Evolutionary conservation across 2,888 invertebrate species (phyloP), one percentile per base, ranked within the genome.

Genomic region (Isotomurus palustris): DNA sequence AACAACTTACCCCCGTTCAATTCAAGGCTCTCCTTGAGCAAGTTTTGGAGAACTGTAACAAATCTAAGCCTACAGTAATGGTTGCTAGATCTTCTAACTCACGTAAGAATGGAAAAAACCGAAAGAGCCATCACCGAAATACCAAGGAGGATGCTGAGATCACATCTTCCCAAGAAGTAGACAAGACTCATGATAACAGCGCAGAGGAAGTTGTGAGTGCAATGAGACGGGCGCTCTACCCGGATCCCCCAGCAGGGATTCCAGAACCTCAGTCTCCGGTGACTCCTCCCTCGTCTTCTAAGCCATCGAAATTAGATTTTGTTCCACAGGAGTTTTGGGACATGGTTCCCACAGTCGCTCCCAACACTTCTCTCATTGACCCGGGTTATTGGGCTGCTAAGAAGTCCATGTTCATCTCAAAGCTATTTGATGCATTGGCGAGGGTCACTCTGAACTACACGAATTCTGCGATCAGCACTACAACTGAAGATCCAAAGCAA

Each of bases 311-410:
- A n/a, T 32, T 36, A 3, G 19, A 49, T 17, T 41, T 56, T 27
- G 56, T 64, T 25, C 56, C 62, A 3, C 36, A 32, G 10, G 60
- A 53, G 12, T 62, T 62, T 21, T 65, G 65, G 65, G 57, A 48
- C 36, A 41, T 55, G 21, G 47, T 62, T n/a, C 57, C 68, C 41
- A 64, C 54, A 19, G 49, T 62, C 2, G 64, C 64, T 14, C 48
- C 54, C 4, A 51, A 54, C 5, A 60, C 51, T 17, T 56, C 62
- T 12, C 45, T 60, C 6, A 40, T 64, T 12, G 60, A 60, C 43
- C 66, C 65, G 12, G 64, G 63, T 5, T 68, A 53, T 32, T 68
- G 63, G 63, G 68, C 68, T 17, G 66, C 68, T 14, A 65, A 68
- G 41, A 68, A 68, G 35, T 58, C 66, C 5, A 53, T 68, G 58